phyloP scores from a whole-genome alignment of 2,888 invertebrate species.

The Gryllus longicercus region DNA sequence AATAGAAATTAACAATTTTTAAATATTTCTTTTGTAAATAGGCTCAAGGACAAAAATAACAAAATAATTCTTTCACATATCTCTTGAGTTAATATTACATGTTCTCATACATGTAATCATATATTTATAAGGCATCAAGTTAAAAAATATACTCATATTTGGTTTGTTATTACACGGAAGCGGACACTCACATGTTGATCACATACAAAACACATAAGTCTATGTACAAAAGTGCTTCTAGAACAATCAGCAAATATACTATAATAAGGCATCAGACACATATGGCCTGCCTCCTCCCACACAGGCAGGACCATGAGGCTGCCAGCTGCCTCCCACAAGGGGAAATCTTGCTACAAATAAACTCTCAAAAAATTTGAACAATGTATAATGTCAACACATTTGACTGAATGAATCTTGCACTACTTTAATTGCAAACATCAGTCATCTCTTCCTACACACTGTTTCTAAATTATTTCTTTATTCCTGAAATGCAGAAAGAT shows the following conservation, averaged over 20 bases:
- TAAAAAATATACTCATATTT: background rate
- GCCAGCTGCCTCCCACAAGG: background rate
- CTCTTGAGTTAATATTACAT: background rate
- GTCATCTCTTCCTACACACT: background rate
- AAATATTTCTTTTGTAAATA: background rate
- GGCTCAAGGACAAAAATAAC: background rate
- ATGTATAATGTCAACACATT: background rate
- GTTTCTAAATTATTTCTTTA: background rate
- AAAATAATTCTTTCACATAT: background rate
- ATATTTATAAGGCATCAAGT: background rate
- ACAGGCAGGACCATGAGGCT: background rate
- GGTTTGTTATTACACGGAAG: conserved; percentile 17
- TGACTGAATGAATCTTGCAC: background rate
- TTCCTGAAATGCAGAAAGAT: conserved; percentile 17
- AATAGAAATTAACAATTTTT: conserved; percentile 8
- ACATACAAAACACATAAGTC: conserved; percentile 11
- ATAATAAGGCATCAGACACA: conserved; percentile 17
- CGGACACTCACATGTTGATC: conserved; percentile 6
- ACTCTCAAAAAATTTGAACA: conserved; percentile 11
- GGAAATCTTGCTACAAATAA: background rate
- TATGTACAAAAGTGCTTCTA: conserved; percentile 2
- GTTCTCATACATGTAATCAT: background rate
- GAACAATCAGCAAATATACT: background rate
- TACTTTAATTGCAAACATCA: background rate
- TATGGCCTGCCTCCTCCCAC: background rate